Percentiles rank a stretch among this genome's conserved stretches.
Conservation (phyloP, 2,797 vertebrate genomes). For the Spinibarbus caldwelli region DNA sequence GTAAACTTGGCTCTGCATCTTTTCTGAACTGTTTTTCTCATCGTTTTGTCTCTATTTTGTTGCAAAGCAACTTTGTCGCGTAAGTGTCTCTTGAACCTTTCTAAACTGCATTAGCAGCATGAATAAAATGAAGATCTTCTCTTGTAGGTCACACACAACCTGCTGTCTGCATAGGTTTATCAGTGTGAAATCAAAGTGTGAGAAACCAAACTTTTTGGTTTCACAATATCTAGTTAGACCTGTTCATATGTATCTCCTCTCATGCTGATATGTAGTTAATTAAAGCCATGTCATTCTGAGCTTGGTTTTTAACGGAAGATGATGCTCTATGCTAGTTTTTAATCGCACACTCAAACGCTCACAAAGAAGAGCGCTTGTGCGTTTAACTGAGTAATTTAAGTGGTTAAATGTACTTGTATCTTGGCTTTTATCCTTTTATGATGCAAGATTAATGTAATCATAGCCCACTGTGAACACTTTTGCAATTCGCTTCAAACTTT, state of each 20-base stretch:
- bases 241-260: not conserved
- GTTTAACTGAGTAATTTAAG: no score
- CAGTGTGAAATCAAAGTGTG: not conserved
- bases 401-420: no score
- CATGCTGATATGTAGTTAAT: not conserved
- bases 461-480: not conserved
- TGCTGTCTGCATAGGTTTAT: not conserved
- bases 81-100: not conserved
- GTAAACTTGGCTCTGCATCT: no score
- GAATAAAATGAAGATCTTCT: not conserved
- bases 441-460: not conserved
- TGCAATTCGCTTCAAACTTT: not conserved
- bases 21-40: no score
- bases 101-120: not conserved
- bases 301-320: not conserved
- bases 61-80: not conserved
- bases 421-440: no score
- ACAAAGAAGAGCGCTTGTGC: not conserved
- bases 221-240: not conserved
- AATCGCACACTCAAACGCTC: not conserved
- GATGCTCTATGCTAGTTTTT: not conserved
- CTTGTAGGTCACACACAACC: not conserved
- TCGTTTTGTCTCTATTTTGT: no score
- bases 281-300: not conserved
- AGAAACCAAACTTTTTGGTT: not conserved